phyloP scores from a whole-genome alignment of 1,140 invertebrate species.

The Stratiolaelaps scimitus region DNA sequence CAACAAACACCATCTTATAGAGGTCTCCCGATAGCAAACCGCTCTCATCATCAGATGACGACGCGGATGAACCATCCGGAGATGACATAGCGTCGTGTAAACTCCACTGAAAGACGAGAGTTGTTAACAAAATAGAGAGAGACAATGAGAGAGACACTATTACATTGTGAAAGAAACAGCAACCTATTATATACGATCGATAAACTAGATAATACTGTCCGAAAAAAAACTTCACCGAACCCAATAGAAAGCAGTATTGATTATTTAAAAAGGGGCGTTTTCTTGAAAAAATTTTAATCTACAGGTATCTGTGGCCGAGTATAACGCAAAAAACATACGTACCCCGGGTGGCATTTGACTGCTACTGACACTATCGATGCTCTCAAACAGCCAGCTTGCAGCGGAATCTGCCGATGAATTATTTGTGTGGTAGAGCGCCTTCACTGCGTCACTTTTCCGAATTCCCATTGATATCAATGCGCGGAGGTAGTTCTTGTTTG shows the following conservation, averaged over 20 bases:
- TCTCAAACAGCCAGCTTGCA: conserved; percentile 11
- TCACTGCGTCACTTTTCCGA: conserved; percentile 12
- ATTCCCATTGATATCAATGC: conserved; percentile 16
- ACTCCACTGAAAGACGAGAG: background rate
- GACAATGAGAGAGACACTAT: too few relatives aligned
- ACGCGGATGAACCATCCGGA: conserved; percentile 18
- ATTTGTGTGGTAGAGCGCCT: conserved; percentile 24
- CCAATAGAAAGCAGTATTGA: too few relatives aligned
- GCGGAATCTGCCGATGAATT: conserved; percentile 16
- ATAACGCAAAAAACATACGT: too few relatives aligned
- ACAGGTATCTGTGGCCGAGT: too few relatives aligned
- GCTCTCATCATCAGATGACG: conserved; percentile 35
- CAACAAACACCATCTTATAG: conserved; percentile 55
- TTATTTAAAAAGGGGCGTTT: too few relatives aligned
- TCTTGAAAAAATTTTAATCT: too few relatives aligned
- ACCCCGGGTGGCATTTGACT: conserved; percentile 15
- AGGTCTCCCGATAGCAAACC: conserved; percentile 40
- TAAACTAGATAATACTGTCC: too few relatives aligned
- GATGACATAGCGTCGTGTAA: conserved; percentile 20
- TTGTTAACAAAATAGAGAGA: background rate
- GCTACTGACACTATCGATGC: background rate
- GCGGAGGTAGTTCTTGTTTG: conserved; percentile 20
- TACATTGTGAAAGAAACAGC: too few relatives aligned
- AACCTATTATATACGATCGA: too few relatives aligned
- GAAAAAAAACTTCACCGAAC: too few relatives aligned